Conservation (phyloP, 2,888 invertebrate genomes). For the Camptogramma bilineatum region DNA sequence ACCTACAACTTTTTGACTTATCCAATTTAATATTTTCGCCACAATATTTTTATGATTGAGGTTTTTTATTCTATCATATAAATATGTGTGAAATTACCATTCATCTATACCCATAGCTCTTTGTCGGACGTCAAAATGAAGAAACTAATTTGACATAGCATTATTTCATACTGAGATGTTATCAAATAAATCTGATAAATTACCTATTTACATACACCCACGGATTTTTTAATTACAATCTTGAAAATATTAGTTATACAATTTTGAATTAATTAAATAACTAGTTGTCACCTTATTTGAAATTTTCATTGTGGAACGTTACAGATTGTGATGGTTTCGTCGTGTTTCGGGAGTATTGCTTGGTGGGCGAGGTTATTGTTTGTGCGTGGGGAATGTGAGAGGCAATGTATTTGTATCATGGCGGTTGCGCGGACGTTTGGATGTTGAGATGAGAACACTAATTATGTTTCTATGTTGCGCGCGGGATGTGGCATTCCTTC, state of each 20-base stretch:
- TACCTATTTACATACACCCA: constrained; percentile 42
- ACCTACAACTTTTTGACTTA: neutral
- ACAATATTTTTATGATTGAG: constrained; percentile 1
- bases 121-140: constrained; percentile 22
- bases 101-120: constrained; percentile 4
- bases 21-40: neutral
- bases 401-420: constrained; percentile 61
- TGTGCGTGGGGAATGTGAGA: constrained; percentile 38
- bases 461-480: constrained; percentile 80
- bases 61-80: neutral
- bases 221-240: constrained; percentile 42
- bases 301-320: constrained; percentile 1
- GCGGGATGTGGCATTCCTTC: constrained; percentile 75
- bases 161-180: constrained; percentile 24
- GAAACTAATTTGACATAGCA: constrained; percentile 25
- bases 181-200: constrained; percentile 41
- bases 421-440: constrained; percentile 60
- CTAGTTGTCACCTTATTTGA: constrained; percentile 48
- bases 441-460: constrained; percentile 75
- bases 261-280: constrained; percentile 61
- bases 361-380: constrained; percentile 25
- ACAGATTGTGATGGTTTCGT: constrained; percentile 4
- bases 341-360: constrained; percentile 41
- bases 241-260: constrained; percentile 48
- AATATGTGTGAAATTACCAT: constrained; percentile 18